These are phyloP conservation scores for Montipora capitata DNA, from an alignment of 92 coral and sea anemone genomes.

Conservation along the genomic window DNA sequence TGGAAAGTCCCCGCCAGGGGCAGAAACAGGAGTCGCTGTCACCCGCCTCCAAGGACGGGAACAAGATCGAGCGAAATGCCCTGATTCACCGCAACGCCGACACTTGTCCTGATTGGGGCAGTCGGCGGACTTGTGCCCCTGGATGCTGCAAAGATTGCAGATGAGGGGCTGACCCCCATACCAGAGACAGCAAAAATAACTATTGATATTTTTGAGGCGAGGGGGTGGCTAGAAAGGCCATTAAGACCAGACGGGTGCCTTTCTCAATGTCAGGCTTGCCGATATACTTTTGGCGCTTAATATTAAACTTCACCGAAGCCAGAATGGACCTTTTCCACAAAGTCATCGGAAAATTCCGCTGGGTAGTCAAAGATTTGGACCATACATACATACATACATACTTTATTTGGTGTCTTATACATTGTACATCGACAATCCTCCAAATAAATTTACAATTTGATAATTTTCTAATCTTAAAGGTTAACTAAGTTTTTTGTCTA, in stretches of 20 bases:
- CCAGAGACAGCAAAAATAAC: not conserved
- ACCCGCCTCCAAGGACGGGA: not conserved
- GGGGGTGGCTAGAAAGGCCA: not conserved
- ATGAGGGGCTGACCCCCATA: not conserved
- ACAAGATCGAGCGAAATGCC: conserved; percentile 17
- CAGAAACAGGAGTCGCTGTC: not conserved
- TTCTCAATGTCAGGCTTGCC: not conserved
- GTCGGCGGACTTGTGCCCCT: not conserved
- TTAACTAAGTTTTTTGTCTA: too few species aligned
- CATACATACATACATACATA: too few species aligned
- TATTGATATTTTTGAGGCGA: not conserved
- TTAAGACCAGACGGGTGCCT: not conserved
- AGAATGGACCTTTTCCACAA: not conserved
- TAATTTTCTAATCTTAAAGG: too few species aligned
- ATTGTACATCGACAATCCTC: too few species aligned
- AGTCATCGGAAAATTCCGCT: not conserved
- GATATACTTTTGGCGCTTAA: not conserved
- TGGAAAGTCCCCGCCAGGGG: not conserved
- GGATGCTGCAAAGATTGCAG: not conserved
- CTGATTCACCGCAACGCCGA: not conserved
- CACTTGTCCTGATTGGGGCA: conserved; percentile 1
- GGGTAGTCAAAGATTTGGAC: too few species aligned
- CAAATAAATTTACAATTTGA: too few species aligned
- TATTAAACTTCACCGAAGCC: not conserved
- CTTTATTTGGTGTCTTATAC: too few species aligned